Conservation (phyloP, 1,140 invertebrate genomes). For the Ooceraea biroi region DNA sequence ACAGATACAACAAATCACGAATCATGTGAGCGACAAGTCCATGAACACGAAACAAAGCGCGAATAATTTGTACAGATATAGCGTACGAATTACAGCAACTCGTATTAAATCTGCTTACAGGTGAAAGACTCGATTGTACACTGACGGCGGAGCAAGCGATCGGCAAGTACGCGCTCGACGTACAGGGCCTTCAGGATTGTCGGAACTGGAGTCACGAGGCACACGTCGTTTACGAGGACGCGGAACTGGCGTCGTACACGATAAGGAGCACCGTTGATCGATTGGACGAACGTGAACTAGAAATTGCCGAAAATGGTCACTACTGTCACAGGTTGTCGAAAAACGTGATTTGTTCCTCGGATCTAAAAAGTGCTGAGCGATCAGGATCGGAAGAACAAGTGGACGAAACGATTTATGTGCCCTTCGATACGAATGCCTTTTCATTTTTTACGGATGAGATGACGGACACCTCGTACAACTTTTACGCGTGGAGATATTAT, state of each 20-base stretch:
- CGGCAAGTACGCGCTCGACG: conserved; percentile 87
- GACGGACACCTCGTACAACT: conserved; percentile 76
- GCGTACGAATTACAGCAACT: background rate
- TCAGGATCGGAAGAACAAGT: conserved; percentile 27
- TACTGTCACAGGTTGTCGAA: conserved; percentile 66
- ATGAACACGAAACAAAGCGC: background rate
- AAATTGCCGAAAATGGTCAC: conserved; percentile 61
- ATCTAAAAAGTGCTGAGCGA: conserved; percentile 63
- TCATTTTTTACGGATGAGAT: conserved; percentile 72
- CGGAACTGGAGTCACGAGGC: conserved; percentile 67
- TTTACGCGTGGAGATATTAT: conserved; percentile 73
- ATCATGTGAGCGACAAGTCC: background rate
- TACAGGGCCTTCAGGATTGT: conserved; percentile 86
- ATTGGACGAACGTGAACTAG: conserved; percentile 5
- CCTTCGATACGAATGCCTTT: conserved; percentile 74
- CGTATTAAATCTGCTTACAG: conserved; percentile 80
- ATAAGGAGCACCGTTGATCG: conserved; percentile 1
- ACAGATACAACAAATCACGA: background rate
- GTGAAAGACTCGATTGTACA: conserved; percentile 89
- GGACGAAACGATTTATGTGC: conserved; percentile 70
- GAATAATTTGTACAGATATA: background rate
- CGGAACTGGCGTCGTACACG: background rate
- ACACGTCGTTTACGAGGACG: conserved; percentile 68
- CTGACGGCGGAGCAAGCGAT: conserved; percentile 85
- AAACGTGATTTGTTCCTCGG: conserved; percentile 71